These are phyloP conservation scores for Hemiprocne comata DNA, from an alignment of 2,113 vertebrate genomes.

Conservation along the genomic window DNA sequence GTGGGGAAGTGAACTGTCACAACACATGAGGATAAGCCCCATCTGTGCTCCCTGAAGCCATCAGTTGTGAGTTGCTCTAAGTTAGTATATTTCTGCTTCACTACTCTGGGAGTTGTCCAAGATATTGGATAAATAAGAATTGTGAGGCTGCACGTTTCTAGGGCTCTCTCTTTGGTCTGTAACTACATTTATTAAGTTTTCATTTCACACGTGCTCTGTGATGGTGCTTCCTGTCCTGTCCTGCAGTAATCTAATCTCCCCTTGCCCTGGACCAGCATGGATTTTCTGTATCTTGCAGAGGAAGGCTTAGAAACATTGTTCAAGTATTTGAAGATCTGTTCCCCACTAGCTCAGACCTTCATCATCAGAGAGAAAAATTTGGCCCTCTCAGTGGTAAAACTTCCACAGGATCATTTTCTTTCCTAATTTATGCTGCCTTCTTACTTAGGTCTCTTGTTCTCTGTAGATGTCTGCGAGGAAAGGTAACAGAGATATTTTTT, in stretches of 20 bases:
- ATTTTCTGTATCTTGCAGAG: not conserved
- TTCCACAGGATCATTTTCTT: not conserved
- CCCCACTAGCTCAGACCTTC: not conserved
- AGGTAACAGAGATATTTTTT: not conserved
- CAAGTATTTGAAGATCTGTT: not conserved
- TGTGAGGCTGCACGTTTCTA: not conserved
- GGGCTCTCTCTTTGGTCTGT: not conserved
- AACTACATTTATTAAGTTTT: not conserved
- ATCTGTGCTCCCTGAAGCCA: slow-evolving; percentile 16
- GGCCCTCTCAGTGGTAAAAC: not conserved
- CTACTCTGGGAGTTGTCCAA: not conserved
- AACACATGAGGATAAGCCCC: slow-evolving; percentile 13
- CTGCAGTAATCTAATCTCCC: not conserved
- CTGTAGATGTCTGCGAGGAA: not conserved
- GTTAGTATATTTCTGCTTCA: not conserved
- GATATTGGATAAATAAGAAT: not conserved
- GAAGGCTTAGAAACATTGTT: not conserved
- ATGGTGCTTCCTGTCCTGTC: not conserved
- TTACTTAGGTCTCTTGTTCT: not conserved
- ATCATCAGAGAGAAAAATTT: not conserved
- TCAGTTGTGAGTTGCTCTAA: not conserved
- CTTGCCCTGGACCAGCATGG: not conserved
- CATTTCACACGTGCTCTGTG: not conserved
- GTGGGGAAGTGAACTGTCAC: slow-evolving; percentile 27
- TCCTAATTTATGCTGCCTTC: not conserved